Evolutionary conservation across 2,113 vertebrate genomes (phyloP).

Genomic region (Tautogolabrus adspersus): DNA sequence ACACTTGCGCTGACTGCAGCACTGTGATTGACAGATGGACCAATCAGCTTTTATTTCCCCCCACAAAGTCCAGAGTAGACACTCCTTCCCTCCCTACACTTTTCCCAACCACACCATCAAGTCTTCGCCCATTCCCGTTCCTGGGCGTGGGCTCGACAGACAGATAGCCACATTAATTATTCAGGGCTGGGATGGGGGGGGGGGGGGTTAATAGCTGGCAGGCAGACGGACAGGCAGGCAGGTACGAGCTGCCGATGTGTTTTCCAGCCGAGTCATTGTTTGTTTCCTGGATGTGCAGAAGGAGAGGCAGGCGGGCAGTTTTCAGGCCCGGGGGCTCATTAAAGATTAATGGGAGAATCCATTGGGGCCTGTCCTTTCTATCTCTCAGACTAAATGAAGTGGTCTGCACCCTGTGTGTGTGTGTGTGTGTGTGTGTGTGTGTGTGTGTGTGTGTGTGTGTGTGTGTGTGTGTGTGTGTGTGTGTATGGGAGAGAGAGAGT

Average conservation of each 20-base stretch:
- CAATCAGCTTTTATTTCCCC: background rate
- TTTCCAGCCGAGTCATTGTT: conserved; percentile 70
- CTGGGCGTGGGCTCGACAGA: conserved; percentile 30
- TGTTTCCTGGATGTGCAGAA: conserved; percentile 67
- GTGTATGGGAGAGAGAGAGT: conserved; percentile 8
- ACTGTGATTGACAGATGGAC: conserved; percentile 24
- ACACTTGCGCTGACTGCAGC: background rate
- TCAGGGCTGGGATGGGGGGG: conserved; percentile 32
- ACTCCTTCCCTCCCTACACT: conserved; percentile 8
- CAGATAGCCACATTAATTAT: conserved; percentile 64
- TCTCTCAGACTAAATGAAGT: conserved; percentile 76
- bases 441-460: conserved; percentile 30
- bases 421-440: conserved; percentile 16
- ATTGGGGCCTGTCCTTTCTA: conserved; percentile 58
- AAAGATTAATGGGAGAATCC: conserved; percentile 75
- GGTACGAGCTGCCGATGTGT: conserved; percentile 39
- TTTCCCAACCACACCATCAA: conserved; percentile 30
- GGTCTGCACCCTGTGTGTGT: conserved; percentile 49
- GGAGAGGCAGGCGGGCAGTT: conserved; percentile 48
- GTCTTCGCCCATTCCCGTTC: conserved; percentile 40
- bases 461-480: conserved; percentile 21
- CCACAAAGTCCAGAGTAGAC: conserved; percentile 16
- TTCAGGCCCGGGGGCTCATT: conserved; percentile 67
- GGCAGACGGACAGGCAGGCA: conserved; percentile 47
- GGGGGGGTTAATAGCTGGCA: conserved; percentile 62